Conservation (phyloP, 2,888 invertebrate species). For the Athripsodes cinereus region DNA sequence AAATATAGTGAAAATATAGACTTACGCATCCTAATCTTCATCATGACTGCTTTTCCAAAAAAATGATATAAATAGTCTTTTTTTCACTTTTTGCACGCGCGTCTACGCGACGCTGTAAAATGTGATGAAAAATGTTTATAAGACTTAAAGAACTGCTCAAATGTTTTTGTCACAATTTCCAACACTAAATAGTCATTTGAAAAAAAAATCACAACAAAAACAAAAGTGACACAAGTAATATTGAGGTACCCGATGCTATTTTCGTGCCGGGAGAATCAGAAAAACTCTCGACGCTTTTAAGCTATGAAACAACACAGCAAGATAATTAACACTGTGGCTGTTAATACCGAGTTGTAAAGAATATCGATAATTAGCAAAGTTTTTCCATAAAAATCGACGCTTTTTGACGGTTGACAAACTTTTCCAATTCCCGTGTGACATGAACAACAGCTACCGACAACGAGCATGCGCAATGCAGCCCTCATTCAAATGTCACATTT, state of each 20-base stretch:
- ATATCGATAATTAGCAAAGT: not conserved
- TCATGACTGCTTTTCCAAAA: not conserved
- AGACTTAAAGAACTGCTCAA: not conserved
- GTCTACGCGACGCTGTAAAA: not conserved
- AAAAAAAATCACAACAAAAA: conserved; percentile 1
- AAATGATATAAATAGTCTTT: not conserved
- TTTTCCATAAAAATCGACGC: not conserved
- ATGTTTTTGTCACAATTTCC: conserved; percentile 2
- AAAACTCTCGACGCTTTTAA: not conserved
- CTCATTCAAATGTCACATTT: not conserved
- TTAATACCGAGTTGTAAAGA: not conserved
- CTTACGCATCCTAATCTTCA: not conserved
- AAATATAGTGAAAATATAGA: not conserved
- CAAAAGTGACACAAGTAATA: not conserved
- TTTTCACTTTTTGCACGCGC: not conserved
- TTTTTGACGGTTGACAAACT: conserved; percentile 1
- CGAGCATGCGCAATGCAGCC: conserved; percentile 9
- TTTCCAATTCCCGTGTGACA: conserved; percentile 10
- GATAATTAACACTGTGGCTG: not conserved
- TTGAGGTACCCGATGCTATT: not conserved
- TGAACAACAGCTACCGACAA: conserved; percentile 13
- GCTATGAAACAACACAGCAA: not conserved
- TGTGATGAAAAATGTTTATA: not conserved
- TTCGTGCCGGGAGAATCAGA: not conserved
- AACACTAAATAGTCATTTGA: not conserved